These are phyloP conservation scores for Callaeas wilsoni DNA, from an alignment of 2,113 vertebrate genomes.

Conservation along the genomic window DNA sequence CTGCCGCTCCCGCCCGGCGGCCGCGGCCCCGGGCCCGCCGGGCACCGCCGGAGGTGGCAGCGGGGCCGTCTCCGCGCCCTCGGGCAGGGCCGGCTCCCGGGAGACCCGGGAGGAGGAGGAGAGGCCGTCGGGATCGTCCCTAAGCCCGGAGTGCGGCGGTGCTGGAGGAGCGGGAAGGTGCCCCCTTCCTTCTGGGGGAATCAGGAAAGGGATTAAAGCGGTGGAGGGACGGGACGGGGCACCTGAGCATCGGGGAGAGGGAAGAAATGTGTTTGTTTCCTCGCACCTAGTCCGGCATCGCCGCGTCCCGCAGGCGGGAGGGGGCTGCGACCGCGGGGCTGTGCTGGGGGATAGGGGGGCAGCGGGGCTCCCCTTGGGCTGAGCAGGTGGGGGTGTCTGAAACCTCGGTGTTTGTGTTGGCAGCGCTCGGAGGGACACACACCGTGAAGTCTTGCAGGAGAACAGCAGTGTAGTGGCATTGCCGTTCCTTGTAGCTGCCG, in stretches of 20 bases:
- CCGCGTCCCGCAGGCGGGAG: background rate
- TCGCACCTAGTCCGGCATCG: accelerated
- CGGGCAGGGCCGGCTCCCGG: background rate
- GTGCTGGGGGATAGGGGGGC: accelerated
- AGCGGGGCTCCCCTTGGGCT: background rate
- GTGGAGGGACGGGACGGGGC: background rate
- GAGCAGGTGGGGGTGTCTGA: background rate
- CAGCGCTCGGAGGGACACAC: background rate
- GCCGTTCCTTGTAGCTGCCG: background rate
- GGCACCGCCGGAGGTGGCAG: background rate
- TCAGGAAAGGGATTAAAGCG: background rate
- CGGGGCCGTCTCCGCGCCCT: background rate
- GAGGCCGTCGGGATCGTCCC: background rate
- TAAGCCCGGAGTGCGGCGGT: background rate
- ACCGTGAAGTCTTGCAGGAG: accelerated
- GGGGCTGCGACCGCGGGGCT: background rate
- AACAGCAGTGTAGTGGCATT: background rate
- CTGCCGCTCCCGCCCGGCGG: background rate
- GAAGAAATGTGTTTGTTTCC: accelerated
- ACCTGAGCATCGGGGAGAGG: background rate
- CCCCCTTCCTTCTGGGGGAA: too few relatives aligned
- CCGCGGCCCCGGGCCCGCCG: background rate
- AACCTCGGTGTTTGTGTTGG: background rate
- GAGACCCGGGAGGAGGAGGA: background rate
- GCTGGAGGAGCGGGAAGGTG: background rate